Conservation (phyloP, 2,113 vertebrate genomes). For the Mesocricetus auratus region DNA sequence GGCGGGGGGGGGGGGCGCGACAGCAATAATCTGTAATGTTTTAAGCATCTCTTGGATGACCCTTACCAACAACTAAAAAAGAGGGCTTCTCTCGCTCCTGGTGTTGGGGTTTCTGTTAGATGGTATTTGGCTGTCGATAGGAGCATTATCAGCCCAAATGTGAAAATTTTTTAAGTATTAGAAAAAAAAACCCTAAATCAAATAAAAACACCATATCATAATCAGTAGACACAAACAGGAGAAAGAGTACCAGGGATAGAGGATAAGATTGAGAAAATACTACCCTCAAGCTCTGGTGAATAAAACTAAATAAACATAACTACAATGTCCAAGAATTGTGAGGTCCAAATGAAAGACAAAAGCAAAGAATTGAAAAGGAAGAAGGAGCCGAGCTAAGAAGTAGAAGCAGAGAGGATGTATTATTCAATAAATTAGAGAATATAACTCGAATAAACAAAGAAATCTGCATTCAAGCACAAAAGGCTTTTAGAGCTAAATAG, state of each 20-base stretch:
- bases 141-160: neutral
- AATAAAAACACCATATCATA: neutral
- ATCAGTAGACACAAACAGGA: neutral
- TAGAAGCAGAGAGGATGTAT: neutral
- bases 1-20: neutral
- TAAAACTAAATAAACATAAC: neutral
- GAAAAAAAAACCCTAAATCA: neutral
- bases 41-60: neutral
- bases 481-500: neutral
- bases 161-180: neutral
- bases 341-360: neutral
- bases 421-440: neutral
- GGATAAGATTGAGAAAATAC: neutral
- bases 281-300: neutral
- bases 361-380: neutral
- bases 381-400: neutral
- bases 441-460: neutral
- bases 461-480: neutral
- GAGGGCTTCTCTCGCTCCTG: neutral
- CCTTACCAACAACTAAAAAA: neutral
- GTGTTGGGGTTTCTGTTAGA: neutral
- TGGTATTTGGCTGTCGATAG: neutral
- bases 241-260: neutral
- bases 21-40: neutral
- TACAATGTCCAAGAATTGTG: neutral